Conservation (phyloP, 2,797 vertebrate species). For the Lateolabrax maculatus region DNA sequence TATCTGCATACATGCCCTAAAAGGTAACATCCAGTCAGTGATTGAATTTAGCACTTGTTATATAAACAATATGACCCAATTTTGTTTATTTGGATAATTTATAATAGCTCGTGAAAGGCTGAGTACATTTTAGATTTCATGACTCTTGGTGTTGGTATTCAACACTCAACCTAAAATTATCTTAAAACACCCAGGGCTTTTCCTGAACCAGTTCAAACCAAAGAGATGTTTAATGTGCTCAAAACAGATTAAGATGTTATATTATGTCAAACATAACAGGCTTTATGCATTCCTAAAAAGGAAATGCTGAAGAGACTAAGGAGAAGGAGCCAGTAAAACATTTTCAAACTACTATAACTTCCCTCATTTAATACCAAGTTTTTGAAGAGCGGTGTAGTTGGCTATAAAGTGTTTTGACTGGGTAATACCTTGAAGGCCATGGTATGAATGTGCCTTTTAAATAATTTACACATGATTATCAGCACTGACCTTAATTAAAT, state of each 20-base stretch:
- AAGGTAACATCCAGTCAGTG: constrained; percentile 63
- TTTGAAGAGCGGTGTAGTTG: constrained; percentile 12
- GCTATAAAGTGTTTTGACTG: constrained; percentile 55
- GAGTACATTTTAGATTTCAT: constrained; percentile 33
- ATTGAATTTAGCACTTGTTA: constrained; percentile 17
- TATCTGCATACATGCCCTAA: constrained; percentile 65
- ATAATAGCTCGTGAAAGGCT: neutral
- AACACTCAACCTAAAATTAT: constrained; percentile 8
- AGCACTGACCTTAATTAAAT: constrained; percentile 61
- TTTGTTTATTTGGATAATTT: constrained; percentile 33
- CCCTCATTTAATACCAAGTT: constrained; percentile 33
- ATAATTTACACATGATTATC: constrained; percentile 47
- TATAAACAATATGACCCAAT: constrained; percentile 32
- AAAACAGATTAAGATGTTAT: constrained; percentile 25
- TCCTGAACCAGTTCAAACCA: constrained; percentile 23
- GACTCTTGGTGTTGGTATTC: constrained; percentile 25
- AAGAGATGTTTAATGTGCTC: constrained; percentile 9
- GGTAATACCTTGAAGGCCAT: constrained; percentile 67
- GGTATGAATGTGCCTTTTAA: constrained; percentile 80
- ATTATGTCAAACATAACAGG: constrained; percentile 17
- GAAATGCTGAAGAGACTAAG: constrained; percentile 3
- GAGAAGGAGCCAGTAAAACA: constrained; percentile 9
- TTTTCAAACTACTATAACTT: constrained; percentile 16
- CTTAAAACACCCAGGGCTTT: neutral
- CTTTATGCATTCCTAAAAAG: constrained; percentile 27